Evolutionary conservation across 2,888 invertebrate genomes (phyloP), one percentile per base, ranked within the genome.

Genomic region (Odontomyia ornata): DNA sequence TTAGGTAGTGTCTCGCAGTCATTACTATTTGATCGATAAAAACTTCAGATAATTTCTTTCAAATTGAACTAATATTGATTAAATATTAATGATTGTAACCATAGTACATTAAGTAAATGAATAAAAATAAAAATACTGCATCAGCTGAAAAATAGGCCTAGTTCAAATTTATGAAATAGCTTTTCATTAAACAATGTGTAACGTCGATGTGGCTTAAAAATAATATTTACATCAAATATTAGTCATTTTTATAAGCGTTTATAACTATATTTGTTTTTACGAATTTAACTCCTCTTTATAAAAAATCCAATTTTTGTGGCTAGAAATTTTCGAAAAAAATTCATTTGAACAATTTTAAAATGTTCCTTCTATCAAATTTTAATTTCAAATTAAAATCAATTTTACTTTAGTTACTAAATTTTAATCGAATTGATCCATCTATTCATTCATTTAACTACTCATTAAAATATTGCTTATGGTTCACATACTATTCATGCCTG

Each of bases 181-280:
- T 73, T 73, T 73, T 73, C 36, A 60, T 57, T 52, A 67, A 30
- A 1, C 52, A 72, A 46, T 57, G 47, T 73, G 57, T 73, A 73
- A 47, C 36, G 73, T 73, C 73, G 57, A 57, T 73, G 73, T 73
- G 73, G 73, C 73, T 73, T 73, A 73, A 73, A 72, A 60, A 52
- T 52, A 28, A 28, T 72, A 56, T 28, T 36, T n/a, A 65, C 25
- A 65, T 36, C 1, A 36, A 36, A 18, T 21, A 69, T 69, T 27
- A 46, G 27, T 27, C 9, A 47, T 47, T 46, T 47, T 28, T 60
- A 60, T 15, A 1, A 60, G 4, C 23, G 15, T 23, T 13, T 52
- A 13, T 52, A 60, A 9, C n/a, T n/a, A n/a, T 52, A 18, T 52
- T 52, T 4, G 15, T 52, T 52, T 52, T 52, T 18, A n/a, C n/a